Evolutionary conservation across 2,797 vertebrate genomes (phyloP), one percentile per base, ranked within the genome.

Genomic region (Enteromius treurensis): DNA sequence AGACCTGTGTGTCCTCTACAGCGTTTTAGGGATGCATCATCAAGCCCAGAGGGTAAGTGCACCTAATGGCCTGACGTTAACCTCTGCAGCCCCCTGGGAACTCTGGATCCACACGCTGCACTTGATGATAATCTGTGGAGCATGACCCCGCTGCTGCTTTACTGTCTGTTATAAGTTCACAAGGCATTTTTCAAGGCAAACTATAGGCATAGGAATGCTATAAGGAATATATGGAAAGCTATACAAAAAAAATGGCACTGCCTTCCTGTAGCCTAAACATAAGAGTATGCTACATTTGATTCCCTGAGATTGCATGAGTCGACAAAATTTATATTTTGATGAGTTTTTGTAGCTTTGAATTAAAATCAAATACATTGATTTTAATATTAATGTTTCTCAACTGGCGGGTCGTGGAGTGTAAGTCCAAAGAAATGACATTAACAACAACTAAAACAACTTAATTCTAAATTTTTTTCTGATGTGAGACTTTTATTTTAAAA

Each of bases 1-100:
- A 67, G 32, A 69, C 37, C 26, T 15, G 10, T 69, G 21, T 60
- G 10, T 68, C 65, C 65, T 34, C 9, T 71, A 58, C 49, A 70
- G 47, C 40, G 2, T 67, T 65, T 60, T 45, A 67, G 40, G 62
- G 26, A 79, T 34, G 47, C 47, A 70, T 55, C 74, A 47, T 83
- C 53, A 40, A 49, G 34, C 55, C 80, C 58, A 62, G 45, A 67
- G 34, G 68, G 68, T 17, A 42, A 77, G 40, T 71, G 79, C 40
- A 78, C 67, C 74, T 73, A 58, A 85, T 73, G 76, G 47, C 55
- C 80, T 77, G 55, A 13, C 3, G 4, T 60, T 45, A 73, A 71
- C 73, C 55, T 60, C 37, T 5, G 1, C 26, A 64, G 60, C 21
- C 51, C 26, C 23, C n/a, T 77, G 47, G 9, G 32, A 67, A 67